Conservation (phyloP, 2,113 vertebrate species). For the Sinocyclocheilus rhinocerous region DNA sequence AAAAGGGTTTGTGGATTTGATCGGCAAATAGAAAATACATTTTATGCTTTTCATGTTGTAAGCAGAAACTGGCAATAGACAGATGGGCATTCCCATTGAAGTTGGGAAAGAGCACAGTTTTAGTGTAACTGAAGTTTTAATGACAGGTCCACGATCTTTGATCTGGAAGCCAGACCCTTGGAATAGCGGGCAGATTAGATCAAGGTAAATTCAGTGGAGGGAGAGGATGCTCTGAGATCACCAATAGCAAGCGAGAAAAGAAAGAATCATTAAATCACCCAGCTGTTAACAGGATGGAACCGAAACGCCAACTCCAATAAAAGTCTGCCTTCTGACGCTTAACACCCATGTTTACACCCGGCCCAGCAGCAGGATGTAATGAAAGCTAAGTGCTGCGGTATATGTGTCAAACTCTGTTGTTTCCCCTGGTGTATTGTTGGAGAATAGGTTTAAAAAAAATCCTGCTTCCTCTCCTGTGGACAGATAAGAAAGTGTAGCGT, state of each 20-base stretch:
- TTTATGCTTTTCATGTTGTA: slow-evolving; percentile 38
- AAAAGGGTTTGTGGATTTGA: slow-evolving; percentile 46
- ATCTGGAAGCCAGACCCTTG: slow-evolving; percentile 31
- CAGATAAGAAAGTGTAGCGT: background rate
- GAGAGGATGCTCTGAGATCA: slow-evolving; percentile 1
- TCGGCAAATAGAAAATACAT: slow-evolving; percentile 43
- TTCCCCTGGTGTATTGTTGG: background rate
- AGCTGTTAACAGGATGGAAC: slow-evolving; percentile 26
- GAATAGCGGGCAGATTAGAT: slow-evolving; percentile 12
- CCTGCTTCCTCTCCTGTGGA: background rate
- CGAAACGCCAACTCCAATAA: slow-evolving; percentile 3
- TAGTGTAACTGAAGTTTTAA: slow-evolving; percentile 47
- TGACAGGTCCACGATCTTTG: slow-evolving; percentile 45
- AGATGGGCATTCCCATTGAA: slow-evolving; percentile 8
- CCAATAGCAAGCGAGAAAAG: slow-evolving; percentile 23
- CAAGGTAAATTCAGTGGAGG: slow-evolving; percentile 17
- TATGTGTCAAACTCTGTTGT: slow-evolving; percentile 5
- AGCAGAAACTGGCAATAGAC: background rate
- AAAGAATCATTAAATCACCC: slow-evolving; percentile 42
- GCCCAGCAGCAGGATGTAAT: background rate
- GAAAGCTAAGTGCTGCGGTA: slow-evolving; percentile 10
- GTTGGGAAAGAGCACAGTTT: slow-evolving; percentile 5
- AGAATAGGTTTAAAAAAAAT: background rate
- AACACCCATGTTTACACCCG: slow-evolving; percentile 2
- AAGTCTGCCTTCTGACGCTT: background rate